Percentiles rank a stretch among this genome's conserved stretches.
These are phyloP conservation scores for Andrena bucephala DNA, from an alignment of 2,888 invertebrate genomes.

Conservation along the genomic window DNA sequence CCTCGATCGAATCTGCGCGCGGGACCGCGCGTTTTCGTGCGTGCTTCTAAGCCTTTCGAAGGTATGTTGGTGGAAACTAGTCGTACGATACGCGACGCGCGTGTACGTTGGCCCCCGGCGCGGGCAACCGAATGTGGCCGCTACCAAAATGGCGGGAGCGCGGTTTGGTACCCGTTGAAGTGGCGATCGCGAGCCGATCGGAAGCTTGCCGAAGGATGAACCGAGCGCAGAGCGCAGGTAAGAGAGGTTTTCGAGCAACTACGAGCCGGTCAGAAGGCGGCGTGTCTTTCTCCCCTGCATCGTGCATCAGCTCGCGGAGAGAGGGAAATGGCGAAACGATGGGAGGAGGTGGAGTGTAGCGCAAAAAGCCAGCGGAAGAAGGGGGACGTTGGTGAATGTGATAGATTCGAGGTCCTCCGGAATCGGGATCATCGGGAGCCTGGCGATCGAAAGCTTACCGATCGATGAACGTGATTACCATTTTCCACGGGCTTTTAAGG, in stretches of 20 bases:
- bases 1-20: conserved; percentile 3
- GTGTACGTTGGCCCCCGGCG: neutral
- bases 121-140: conserved; percentile 20
- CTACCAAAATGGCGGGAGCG: conserved; percentile 30
- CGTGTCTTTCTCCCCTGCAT: conserved; percentile 82
- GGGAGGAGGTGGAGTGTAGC: conserved; percentile 67
- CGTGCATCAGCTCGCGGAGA: conserved; percentile 77
- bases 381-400: conserved; percentile 52
- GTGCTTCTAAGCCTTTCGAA: neutral
- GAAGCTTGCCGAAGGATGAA: conserved; percentile 54
- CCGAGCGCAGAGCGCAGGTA: conserved; percentile 70
- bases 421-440: conserved; percentile 70
- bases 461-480: neutral
- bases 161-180: neutral
- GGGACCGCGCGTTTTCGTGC: conserved; percentile 39
- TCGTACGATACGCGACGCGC: conserved; percentile 6
- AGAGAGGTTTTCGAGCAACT: conserved; percentile 81
- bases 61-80: neutral
- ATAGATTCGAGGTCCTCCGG: conserved; percentile 65
- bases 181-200: conserved; percentile 19
- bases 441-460: neutral
- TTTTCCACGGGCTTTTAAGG: neutral
- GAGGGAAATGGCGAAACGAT: conserved; percentile 79
- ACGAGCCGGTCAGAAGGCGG: conserved; percentile 78
- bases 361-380: conserved; percentile 56